Base-by-base conservation (phyloP, 2,888 invertebrate genomes). In the Megaustenia siamemsis region DNA sequence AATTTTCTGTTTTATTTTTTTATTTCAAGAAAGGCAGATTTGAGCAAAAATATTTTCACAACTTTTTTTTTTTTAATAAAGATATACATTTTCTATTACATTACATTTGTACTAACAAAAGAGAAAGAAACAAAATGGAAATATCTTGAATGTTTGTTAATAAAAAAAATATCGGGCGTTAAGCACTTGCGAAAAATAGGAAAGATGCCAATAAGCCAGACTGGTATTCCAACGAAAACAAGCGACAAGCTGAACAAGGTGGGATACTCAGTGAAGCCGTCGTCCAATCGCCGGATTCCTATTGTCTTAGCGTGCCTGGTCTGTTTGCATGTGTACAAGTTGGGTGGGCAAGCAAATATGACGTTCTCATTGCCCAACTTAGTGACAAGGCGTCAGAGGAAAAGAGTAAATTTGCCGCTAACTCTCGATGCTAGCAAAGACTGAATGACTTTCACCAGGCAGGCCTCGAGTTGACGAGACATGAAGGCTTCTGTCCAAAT, bases 321-420 rank as follows among this genome's bases (percentile, higher is more conserved):
- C 56, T 71, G 60, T 84, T 84, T 78, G 79, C 49, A 24, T 71
- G 71, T 71, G 73, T 71, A 38, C 71, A 71, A 24, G 49, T 15
- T 12, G 83, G 78, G 83, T 77, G 83, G 83, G 45, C 83, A 40
- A 21, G 78, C 78, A 78, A 84, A 84, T 84, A 84, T 78, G 38
- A 43, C 78, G 53, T 84, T 84, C 79, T 84, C 83, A 84, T 84
- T 84, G 83, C 49, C 83, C 83, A 84, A 84, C 83, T 84, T 84
- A 84, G 83, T 84, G 83, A 84, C 83, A 84, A 71, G 83, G 78
- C 71, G 83, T 84, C 56, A 84, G 77, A 35, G 60, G 35, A 28
- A 68, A 40, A 66, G 71, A 38, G 71, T 73, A 78, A 84, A 84
- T 78, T 84, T 84, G 45, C 43, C 69, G 38, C 53, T 35, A 24